These are phyloP conservation scores for Neuroscelio doddi DNA, from an alignment of 2,888 invertebrate genomes.

Conservation along the genomic window DNA sequence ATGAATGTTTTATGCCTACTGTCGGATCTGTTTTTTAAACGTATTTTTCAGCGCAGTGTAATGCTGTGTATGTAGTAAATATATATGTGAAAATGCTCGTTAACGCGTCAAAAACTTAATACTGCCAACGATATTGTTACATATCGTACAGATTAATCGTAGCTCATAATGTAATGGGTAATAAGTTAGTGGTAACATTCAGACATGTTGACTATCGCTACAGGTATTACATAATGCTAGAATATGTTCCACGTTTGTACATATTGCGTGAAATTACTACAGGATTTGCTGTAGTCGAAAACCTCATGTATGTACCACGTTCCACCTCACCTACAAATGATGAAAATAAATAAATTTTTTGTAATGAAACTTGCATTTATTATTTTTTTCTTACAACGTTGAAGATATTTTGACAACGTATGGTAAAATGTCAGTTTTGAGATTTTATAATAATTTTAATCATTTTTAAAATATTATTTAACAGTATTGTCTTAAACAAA, in stretches of 20 bases:
- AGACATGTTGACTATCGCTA: slow-evolving; percentile 51
- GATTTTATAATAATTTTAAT: too few species aligned
- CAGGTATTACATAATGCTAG: slow-evolving; percentile 54
- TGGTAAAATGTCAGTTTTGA: too few species aligned
- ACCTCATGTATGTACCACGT: slow-evolving; percentile 63
- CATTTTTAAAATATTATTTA: too few species aligned
- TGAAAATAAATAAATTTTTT: slow-evolving; percentile 58
- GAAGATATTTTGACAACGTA: too few species aligned
- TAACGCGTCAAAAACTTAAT: not conserved
- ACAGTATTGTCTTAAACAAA: too few species aligned
- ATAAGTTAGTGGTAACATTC: slow-evolving; percentile 51
- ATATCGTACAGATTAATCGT: slow-evolving; percentile 13
- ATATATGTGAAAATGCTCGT: too few species aligned
- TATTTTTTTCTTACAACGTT: too few species aligned
- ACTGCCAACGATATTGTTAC: slow-evolving; percentile 3
- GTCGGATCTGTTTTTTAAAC: too few species aligned
- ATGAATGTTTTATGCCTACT: too few species aligned
- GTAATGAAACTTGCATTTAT: too few species aligned
- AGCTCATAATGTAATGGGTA: slow-evolving; percentile 48
- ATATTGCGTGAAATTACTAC: slow-evolving; percentile 61
- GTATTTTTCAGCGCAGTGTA: too few species aligned
- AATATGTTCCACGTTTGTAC: slow-evolving; percentile 58
- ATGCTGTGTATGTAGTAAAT: too few species aligned
- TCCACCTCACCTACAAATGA: slow-evolving; percentile 60
- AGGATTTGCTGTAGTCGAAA: slow-evolving; percentile 59